phyloP scores from a whole-genome alignment of 2,797 vertebrate species.

The Enteromius viviparus region DNA sequence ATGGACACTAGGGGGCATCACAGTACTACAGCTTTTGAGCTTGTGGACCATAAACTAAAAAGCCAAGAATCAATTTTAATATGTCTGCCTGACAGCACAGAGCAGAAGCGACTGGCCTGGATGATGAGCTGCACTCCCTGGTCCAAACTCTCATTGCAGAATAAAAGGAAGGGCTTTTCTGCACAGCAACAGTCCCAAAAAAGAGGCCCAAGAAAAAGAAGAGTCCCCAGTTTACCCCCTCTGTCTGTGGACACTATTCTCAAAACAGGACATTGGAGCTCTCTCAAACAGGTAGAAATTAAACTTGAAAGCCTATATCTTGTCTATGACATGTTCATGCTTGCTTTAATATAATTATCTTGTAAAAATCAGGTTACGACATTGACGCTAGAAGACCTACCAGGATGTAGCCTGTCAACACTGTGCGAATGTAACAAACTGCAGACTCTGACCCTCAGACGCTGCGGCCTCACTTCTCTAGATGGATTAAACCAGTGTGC shows the following conservation, averaged over 20 bases:
- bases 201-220: conserved; percentile 63
- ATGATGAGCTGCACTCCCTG: conserved; percentile 83
- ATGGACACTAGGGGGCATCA: conserved; percentile 11
- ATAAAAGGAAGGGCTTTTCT: conserved; percentile 72
- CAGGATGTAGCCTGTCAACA: conserved; percentile 82
- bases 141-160: conserved; percentile 80
- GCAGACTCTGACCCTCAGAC: conserved; percentile 80
- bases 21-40: not conserved
- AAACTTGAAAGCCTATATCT: not conserved
- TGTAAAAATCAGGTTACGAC: conserved; percentile 79
- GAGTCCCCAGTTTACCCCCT: conserved; percentile 65
- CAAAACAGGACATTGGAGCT: conserved; percentile 71
- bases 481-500: conserved; percentile 79
- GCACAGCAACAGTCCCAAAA: not conserved
- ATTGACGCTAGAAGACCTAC: conserved; percentile 82
- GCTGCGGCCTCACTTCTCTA: conserved; percentile 84
- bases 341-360: conserved; percentile 19
- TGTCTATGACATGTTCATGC: not conserved
- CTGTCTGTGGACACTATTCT: conserved; percentile 79
- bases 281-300: conserved; percentile 83
- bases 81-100: conserved; percentile 70
- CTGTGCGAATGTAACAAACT: conserved; percentile 82
- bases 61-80: conserved; percentile 9
- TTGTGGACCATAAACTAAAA: not conserved
- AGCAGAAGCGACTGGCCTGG: conserved; percentile 86